Percentiles rank a stretch among this genome's conserved stretches.
Evolutionary conservation across 2,888 invertebrate genomes (phyloP).

Genomic region (Hyles lineata): DNA sequence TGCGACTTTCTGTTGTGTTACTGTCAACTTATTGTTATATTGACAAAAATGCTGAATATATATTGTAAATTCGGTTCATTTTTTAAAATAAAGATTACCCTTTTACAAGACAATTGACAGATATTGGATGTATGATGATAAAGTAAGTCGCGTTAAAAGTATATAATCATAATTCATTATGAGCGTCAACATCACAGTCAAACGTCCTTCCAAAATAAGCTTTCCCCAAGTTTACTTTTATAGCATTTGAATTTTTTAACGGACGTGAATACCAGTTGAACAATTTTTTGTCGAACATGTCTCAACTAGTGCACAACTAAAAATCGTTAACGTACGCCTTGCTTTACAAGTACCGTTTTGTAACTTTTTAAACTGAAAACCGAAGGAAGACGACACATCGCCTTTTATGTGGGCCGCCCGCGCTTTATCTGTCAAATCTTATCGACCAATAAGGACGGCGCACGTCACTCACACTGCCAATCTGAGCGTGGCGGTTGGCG

Average conservation of each 20-base stretch:
- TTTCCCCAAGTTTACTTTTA: too few species aligned
- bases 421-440: constrained; percentile 81
- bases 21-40: not conserved
- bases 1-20: not conserved
- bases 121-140: too few species aligned
- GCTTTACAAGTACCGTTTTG: constrained; percentile 61
- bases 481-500: constrained; percentile 70
- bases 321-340: not conserved
- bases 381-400: constrained; percentile 72
- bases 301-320: not conserved
- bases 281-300: not conserved
- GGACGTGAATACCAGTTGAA: not conserved
- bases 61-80: too few species aligned
- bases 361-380: constrained; percentile 75
- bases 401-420: constrained; percentile 78
- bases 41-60: not conserved
- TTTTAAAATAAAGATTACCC: too few species aligned
- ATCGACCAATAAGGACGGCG: constrained; percentile 83
- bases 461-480: constrained; percentile 83
- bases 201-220: too few species aligned
- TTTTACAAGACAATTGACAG: too few species aligned
- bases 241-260: not conserved
- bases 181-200: too few species aligned
- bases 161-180: too few species aligned
- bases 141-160: too few species aligned